phyloP scores from a whole-genome alignment of 2,113 vertebrate species.

The Typhlomys cinereus region DNA sequence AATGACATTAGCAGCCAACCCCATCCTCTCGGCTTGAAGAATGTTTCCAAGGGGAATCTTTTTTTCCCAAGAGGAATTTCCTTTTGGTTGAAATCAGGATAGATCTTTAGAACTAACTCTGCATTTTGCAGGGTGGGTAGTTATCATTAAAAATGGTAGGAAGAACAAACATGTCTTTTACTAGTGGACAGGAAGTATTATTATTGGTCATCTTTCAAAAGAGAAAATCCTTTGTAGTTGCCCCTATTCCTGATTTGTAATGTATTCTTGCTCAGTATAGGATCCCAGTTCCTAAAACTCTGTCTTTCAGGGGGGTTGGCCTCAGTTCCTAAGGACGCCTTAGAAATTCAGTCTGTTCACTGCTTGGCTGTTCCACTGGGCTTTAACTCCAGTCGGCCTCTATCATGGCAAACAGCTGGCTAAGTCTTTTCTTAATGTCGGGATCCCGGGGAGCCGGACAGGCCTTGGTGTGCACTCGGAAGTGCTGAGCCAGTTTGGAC shows the following conservation, averaged over 20 bases:
- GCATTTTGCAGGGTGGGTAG: neutral
- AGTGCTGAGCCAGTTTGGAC: constrained; percentile 53
- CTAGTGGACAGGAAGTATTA: neutral
- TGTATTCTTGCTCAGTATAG: neutral
- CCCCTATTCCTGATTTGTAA: neutral
- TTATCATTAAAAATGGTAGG: neutral
- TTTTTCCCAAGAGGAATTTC: neutral
- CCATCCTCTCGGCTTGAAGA: neutral
- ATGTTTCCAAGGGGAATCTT: no score
- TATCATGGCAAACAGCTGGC: constrained; percentile 69
- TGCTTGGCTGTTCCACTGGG: fast-evolving
- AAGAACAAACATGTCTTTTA: neutral
- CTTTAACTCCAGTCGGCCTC: constrained; percentile 76
- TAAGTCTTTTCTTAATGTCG: constrained; percentile 43
- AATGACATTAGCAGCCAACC: neutral
- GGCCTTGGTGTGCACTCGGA: constrained; percentile 41
- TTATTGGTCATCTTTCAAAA: neutral
- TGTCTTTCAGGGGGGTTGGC: neutral
- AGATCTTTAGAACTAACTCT: neutral
- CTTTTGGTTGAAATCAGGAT: neutral
- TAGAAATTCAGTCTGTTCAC: fast-evolving
- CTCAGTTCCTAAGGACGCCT: neutral
- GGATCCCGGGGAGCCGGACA: neutral
- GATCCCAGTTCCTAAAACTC: neutral
- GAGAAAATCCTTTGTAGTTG: neutral